Base-by-base conservation (phyloP, 2,888 invertebrate species). In the Notodonta ziczac region DNA sequence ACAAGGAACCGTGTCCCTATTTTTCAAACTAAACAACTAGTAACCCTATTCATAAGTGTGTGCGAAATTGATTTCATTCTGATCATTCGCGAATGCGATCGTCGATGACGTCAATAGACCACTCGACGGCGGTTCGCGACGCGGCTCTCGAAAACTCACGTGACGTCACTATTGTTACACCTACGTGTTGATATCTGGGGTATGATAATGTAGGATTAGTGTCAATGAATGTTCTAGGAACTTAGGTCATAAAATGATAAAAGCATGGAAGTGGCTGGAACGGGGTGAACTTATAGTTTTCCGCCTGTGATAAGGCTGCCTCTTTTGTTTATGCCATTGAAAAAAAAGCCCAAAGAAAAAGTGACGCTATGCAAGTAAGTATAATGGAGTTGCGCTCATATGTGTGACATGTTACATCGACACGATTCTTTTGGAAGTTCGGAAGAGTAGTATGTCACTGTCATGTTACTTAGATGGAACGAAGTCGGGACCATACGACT, bases 51-150 rank as follows among this genome's bases (percentile, higher is more conserved):
- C 3, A 16, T 50, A 13, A 52, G 24, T 32, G 32, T 13, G 32
- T 32, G 32, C 52, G 52, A 52, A 52, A 52, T 52, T 52, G 52
- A 32, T 52, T 24, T 24, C 52, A 32, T 7, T 52, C 13, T 9
- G 6, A 32, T 32, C 3, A 10, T 6, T 12, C 12, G 12, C 32
- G 52, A 50, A 16, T 16, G 50, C 50, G 14, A 50, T 42, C n/a
- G 55, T 56, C 32, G 57, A 56, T 67, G 65, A 65, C 70, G 67
- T 64, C 63, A 66, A 16, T 44, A 14, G 35, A 12, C 52, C 65
- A 65, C 63, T 65, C 62, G 65, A 61, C 46, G 16, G 44, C 50
- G 50, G 5, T 16, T 4, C 50, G 12, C 5, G 52, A 52, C 32
- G 52, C 51, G 51, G 13, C 10, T 24, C 24, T 6, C 52, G 32